A percentile compares a stretch with the other conserved stretches of the same genome.
These are phyloP conservation scores for Anguilla anguilla DNA, from an alignment of 2,797 vertebrate species.

Conservation along the genomic window DNA sequence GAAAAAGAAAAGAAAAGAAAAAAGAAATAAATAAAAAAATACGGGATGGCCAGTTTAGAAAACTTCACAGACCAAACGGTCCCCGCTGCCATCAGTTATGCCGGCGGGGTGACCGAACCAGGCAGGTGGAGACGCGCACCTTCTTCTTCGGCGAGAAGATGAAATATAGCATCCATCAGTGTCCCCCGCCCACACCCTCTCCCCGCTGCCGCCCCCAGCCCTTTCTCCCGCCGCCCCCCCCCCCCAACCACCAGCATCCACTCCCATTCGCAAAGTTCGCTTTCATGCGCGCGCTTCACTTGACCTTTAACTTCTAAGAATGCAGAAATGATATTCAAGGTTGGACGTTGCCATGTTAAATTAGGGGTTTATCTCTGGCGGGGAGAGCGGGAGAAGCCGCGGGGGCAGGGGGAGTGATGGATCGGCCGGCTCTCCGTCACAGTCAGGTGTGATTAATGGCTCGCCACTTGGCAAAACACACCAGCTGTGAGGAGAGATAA, in stretches of 20 bases:
- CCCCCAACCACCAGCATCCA: conserved; percentile 43
- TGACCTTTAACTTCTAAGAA: conserved; percentile 55
- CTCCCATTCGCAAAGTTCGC: conserved; percentile 52
- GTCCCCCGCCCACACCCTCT: not conserved
- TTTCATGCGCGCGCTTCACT: conserved; percentile 49
- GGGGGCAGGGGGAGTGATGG: conserved; percentile 71
- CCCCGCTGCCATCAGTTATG: not conserved
- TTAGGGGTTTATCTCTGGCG: conserved; percentile 76
- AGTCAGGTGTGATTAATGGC: conserved; percentile 90
- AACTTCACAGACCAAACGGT: conserved; percentile 15
- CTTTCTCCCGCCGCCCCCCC: not conserved
- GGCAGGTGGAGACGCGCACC: not conserved
- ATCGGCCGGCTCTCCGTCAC: conserved; percentile 79
- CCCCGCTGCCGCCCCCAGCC: not conserved
- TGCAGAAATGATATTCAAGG: conserved; percentile 65
- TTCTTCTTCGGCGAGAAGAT: conserved; percentile 41
- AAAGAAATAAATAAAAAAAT: not conserved
- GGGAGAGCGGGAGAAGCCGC: conserved; percentile 63
- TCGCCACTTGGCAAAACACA: conserved; percentile 74
- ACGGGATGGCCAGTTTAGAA: conserved; percentile 10
- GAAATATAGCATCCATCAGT: conserved; percentile 52
- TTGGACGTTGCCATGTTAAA: conserved; percentile 72
- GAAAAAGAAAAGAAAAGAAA: not conserved
- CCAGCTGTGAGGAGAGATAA: conserved; percentile 89
- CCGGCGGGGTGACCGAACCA: not conserved